A percentile compares a stretch with the other conserved stretches of the same genome.
phyloP scores from a whole-genome alignment of 2,888 invertebrate genomes.

The Folsomia candida region DNA sequence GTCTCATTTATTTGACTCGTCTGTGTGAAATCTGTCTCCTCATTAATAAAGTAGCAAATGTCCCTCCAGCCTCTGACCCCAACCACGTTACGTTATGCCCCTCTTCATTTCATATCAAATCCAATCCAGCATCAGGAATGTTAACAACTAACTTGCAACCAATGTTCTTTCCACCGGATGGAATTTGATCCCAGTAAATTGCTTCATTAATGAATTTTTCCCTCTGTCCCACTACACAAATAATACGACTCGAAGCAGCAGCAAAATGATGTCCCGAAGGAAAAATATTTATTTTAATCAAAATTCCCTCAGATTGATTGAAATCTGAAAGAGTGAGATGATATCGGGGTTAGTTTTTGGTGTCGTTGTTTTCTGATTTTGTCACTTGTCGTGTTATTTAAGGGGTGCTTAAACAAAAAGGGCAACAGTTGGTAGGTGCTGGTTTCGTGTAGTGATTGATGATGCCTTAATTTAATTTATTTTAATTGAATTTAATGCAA shows the following conservation, averaged over 20 bases:
- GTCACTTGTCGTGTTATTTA: neutral
- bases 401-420: neutral
- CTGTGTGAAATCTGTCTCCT: neutral
- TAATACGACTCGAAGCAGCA: no score
- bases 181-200: neutral
- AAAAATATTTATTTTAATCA: conserved; percentile 1
- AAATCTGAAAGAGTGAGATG: neutral
- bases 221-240: no score
- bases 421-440: neutral
- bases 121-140: neutral
- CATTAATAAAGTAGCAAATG: no score
- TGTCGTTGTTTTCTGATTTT: neutral
- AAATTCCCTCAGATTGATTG: neutral
- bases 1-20: neutral
- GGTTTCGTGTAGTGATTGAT: conserved; percentile 1
- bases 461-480: conserved; percentile 3
- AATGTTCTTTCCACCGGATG: neutral
- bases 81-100: no score
- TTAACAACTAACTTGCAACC: neutral
- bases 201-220: conserved; percentile 8
- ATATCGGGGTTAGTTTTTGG: neutral
- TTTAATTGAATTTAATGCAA: conserved; percentile 2
- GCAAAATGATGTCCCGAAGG: no score
- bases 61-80: no score
- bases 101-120: neutral